These are phyloP conservation scores for Cantharis flavilabris DNA, from an alignment of 2,888 invertebrate species.

Conservation along the genomic window DNA sequence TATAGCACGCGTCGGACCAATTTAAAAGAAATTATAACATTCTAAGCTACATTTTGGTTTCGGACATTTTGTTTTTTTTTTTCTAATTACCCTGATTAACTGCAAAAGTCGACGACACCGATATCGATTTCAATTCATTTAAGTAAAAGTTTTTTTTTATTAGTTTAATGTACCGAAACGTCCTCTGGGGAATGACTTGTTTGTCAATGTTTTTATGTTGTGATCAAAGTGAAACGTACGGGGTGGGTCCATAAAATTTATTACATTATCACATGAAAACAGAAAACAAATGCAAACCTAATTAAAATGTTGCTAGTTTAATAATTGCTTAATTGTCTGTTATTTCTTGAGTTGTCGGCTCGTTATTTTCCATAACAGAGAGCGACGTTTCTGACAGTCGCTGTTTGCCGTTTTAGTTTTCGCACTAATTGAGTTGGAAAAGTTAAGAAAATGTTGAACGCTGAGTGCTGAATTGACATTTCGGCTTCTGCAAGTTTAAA, in stretches of 20 bases:
- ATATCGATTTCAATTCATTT: background rate
- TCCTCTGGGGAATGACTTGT: background rate
- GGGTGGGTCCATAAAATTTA: background rate
- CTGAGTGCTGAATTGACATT: background rate
- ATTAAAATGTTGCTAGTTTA: background rate
- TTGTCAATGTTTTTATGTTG: background rate
- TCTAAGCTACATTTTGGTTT: background rate
- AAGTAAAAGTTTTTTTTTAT: background rate
- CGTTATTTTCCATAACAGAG: background rate
- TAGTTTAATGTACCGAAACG: background rate
- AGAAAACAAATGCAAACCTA: background rate
- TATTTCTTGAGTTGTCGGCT: background rate
- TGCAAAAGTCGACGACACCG: background rate
- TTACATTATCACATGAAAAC: background rate
- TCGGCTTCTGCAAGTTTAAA: background rate
- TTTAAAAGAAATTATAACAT: background rate
- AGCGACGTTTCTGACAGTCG: background rate
- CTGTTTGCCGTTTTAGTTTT: background rate
- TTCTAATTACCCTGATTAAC: background rate
- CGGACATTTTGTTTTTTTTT: background rate
- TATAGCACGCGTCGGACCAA: background rate
- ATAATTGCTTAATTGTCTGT: background rate
- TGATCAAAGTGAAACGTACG: background rate
- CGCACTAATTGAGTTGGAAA: background rate
- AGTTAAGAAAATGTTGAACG: background rate